Evolutionary conservation across 1,140 invertebrate genomes (phyloP).

Genomic region (Venturia canescens): DNA sequence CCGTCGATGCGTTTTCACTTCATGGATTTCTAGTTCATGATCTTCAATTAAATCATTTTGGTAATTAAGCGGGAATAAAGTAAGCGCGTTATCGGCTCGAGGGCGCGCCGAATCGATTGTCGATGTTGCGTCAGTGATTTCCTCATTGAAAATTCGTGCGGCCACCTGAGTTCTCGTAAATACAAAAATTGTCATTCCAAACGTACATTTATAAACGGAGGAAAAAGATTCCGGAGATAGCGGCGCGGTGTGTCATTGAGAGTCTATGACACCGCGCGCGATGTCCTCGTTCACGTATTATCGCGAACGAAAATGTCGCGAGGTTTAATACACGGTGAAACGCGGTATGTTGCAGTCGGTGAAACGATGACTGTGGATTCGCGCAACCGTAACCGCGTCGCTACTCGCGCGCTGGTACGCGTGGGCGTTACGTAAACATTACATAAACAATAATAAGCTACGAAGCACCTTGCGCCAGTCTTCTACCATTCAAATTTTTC

Average conservation of each 20-base stretch:
- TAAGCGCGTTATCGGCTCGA: too few relatives aligned
- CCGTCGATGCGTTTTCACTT: too few relatives aligned
- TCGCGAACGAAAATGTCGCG: slow-evolving; percentile 38
- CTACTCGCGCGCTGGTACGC: slow-evolving; percentile 22
- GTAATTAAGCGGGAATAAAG: too few relatives aligned
- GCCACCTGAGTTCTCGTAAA: too few relatives aligned
- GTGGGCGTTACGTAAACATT: slow-evolving; percentile 71
- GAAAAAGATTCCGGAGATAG: not conserved
- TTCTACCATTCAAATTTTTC: not conserved
- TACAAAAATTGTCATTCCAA: not conserved
- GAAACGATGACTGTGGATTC: slow-evolving; percentile 8
- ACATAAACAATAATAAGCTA: slow-evolving; percentile 73
- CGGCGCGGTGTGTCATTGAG: not conserved
- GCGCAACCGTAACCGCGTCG: slow-evolving; percentile 39
- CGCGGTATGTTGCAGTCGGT: not conserved
- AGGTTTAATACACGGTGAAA: not conserved
- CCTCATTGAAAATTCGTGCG: too few relatives aligned
- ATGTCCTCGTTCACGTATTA: slow-evolving; percentile 29
- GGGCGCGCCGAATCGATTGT: too few relatives aligned
- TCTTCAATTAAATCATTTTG: too few relatives aligned
- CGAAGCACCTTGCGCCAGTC: slow-evolving; percentile 50
- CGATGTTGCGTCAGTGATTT: too few relatives aligned
- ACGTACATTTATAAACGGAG: not conserved
- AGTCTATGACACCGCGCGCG: slow-evolving; percentile 1
- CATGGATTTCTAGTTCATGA: too few relatives aligned